Conservation (phyloP, 2,113 vertebrate species). For the Atherinomorus stipes region DNA sequence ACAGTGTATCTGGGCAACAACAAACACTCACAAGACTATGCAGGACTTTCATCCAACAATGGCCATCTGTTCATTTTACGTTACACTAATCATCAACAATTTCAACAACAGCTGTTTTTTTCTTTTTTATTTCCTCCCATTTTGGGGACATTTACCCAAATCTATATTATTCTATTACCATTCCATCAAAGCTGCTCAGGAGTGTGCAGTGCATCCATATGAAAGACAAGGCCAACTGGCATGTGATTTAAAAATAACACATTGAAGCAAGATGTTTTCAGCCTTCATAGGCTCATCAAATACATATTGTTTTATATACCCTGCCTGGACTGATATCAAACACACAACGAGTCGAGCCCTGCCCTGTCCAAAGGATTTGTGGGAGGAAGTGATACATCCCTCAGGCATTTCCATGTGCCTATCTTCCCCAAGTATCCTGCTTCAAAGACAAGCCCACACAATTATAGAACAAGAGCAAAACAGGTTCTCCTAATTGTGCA, state of each 20-base stretch:
- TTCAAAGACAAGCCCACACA: slow-evolving; percentile 4
- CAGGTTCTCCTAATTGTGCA: background rate
- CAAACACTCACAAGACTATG: background rate
- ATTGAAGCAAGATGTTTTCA: slow-evolving; percentile 35
- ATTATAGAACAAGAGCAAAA: slow-evolving; percentile 1
- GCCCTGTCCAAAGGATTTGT: slow-evolving; percentile 56
- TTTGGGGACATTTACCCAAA: background rate
- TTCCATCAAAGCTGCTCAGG: background rate
- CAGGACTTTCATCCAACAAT: slow-evolving; percentile 25
- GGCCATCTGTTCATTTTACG: slow-evolving; percentile 36
- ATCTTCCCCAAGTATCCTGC: slow-evolving; percentile 52
- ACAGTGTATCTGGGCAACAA: slow-evolving; percentile 59
- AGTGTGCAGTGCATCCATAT: background rate
- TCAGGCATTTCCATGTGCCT: slow-evolving; percentile 74
- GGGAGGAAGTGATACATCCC: slow-evolving; percentile 76
- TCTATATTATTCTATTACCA: too few relatives aligned
- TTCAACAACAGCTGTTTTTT: slow-evolving; percentile 20
- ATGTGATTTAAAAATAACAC: background rate
- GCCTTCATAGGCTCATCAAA: slow-evolving; percentile 35
- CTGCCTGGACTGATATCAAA: slow-evolving; percentile 52
- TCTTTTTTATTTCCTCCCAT: slow-evolving; percentile 10
- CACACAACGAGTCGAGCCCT: slow-evolving; percentile 24
- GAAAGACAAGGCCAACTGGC: background rate
- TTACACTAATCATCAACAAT: slow-evolving; percentile 27
- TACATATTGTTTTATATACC: slow-evolving; percentile 40